Base-by-base conservation (phyloP, 2,113 vertebrate genomes). In the Anolis sagrei region DNA sequence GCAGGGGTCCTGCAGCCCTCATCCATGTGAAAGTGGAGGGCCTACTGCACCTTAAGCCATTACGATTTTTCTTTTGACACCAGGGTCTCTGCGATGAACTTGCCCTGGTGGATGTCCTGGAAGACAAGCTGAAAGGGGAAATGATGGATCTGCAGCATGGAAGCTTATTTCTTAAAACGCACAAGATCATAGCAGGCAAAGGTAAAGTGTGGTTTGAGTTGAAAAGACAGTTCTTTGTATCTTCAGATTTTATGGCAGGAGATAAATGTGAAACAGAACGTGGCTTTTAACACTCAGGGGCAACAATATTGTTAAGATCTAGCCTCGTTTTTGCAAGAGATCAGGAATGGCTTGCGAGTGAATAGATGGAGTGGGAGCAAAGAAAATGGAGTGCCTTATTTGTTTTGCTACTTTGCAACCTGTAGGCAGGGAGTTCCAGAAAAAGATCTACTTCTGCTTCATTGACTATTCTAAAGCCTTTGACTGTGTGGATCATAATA, bases 61-160 rank as follows among this genome's bases (percentile, higher is more conserved):
- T 51, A 14, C 62, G 25, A 85, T 78, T 18, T 58, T 79, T 5
- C 32, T 51, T 44, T 48, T 61, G 1, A 48, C 80, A 51, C 5
- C 79, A 99, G 99, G 97, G 95, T 74, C 95, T 99, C 81, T 96
- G 97, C 85, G 98, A 99, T 88, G 99, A 99, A 87, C 95, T 99
- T 87, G 98, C 99, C 68, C 93, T 99, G 49, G 98, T 99, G 72
- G 99, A 99, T 73, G 98, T 99, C 90, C 86, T 99, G 87, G 98
- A 99, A 94, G 99, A 99, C 88, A 98, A 97, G 82, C 97, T 99
- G n/a, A 98, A 97, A 89, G 99, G 98, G 51, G 98, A 99, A 92
- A 97, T 98, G 98, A 97, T 99, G 98, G 99, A 99, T 86, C 95
- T 99, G 64, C 98, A 98, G 92, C 99, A 99, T 0, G 98, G 98